A percentile compares a stretch with the other conserved stretches of the same genome.
phyloP scores from a whole-genome alignment of 53 echinoderm and acorn worm species.

The Hippasteria phrygiana region DNA sequence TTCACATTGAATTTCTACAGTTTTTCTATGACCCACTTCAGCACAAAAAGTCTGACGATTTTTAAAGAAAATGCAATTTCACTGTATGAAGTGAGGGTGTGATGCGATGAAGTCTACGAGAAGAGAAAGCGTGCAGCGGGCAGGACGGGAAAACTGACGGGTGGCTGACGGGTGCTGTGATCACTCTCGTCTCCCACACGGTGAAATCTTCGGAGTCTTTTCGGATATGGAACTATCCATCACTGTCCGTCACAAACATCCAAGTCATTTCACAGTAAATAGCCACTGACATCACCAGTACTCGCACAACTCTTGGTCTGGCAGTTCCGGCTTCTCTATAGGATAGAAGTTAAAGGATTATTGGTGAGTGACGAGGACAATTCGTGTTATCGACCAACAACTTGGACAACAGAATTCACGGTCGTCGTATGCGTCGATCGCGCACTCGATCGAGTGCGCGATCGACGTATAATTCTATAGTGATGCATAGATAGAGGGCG shows the following conservation, averaged over 20 bases:
- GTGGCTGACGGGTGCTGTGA: background rate
- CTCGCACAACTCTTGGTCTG: too few species aligned
- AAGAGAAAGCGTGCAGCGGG: background rate
- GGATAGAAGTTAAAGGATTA: slow-evolving; percentile 11
- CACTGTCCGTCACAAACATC: background rate
- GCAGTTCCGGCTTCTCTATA: background rate
- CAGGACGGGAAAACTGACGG: background rate
- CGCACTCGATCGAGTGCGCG: too few species aligned
- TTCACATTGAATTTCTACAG: too few species aligned
- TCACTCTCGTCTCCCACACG: background rate
- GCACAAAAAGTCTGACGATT: too few species aligned
- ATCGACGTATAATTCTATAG: too few species aligned
- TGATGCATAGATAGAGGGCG: too few species aligned
- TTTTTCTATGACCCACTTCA: too few species aligned
- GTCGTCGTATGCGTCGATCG: too few species aligned
- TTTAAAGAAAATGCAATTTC: background rate
- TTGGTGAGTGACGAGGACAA: too few species aligned
- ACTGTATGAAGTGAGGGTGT: background rate
- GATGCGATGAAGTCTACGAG: background rate
- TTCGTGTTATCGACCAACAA: too few species aligned
- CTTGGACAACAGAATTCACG: too few species aligned
- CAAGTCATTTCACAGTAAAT: background rate
- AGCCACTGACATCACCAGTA: background rate
- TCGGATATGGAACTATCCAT: too few species aligned
- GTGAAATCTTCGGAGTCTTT: background rate